Conservation (phyloP, 2,797 vertebrate species). For the Eulemur mongoz region DNA sequence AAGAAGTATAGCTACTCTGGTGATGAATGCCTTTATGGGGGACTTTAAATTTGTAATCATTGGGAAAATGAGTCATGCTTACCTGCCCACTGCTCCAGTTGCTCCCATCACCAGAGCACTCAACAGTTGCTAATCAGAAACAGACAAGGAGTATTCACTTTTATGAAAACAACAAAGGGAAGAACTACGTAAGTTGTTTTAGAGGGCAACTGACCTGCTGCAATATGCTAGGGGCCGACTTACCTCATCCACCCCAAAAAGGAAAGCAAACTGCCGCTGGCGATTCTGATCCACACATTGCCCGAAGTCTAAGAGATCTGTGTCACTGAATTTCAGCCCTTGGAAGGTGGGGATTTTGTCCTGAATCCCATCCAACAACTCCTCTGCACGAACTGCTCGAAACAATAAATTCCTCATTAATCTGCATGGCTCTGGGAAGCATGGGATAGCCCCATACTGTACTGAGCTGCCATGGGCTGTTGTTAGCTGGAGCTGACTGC, state of each 20-base stretch:
- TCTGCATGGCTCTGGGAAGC: background rate
- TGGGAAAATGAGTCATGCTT: slow-evolving; percentile 28
- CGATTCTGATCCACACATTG: slow-evolving; percentile 88
- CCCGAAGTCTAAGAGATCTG: slow-evolving; percentile 94
- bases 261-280: slow-evolving; percentile 85
- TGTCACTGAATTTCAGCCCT: slow-evolving; percentile 93
- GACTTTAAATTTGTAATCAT: no score
- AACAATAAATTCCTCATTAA: slow-evolving; percentile 51
- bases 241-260: slow-evolving; percentile 97
- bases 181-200: background rate
- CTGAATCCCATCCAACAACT: slow-evolving; percentile 91
- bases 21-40: background rate
- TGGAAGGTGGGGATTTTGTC: slow-evolving; percentile 92
- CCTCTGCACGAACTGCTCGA: slow-evolving; percentile 88
- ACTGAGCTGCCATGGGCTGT: background rate
- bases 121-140: slow-evolving; percentile 85
- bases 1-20: background rate
- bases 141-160: slow-evolving; percentile 58
- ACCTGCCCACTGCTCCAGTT: slow-evolving; percentile 89
- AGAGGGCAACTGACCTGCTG: background rate
- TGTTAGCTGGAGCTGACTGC: background rate
- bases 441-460: background rate
- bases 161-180: background rate
- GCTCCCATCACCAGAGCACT: slow-evolving; percentile 86
- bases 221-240: slow-evolving; percentile 18